Conservation (phyloP, 2,888 invertebrate genomes). For the Theretra japonica region DNA sequence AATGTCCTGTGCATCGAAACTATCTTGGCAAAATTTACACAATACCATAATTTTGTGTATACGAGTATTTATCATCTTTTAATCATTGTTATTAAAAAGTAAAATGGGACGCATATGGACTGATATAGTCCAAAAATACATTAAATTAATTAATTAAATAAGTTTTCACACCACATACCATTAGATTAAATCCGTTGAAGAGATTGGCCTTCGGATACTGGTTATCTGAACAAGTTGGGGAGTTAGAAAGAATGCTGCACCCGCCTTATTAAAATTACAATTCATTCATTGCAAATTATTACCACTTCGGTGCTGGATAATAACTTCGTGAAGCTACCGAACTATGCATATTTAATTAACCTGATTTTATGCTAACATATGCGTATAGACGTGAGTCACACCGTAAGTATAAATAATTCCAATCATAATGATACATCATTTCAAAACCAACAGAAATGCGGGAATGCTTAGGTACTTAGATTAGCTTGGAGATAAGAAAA, state of each 20-base stretch:
- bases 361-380: neutral
- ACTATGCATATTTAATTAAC: neutral
- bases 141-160: neutral
- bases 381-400: neutral
- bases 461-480: too few species aligned
- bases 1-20: too few species aligned
- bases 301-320: neutral
- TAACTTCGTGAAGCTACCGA: neutral
- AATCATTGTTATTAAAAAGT: neutral
- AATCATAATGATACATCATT: too few species aligned
- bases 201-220: slow-evolving; percentile 41
- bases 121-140: too few species aligned
- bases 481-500: too few species aligned
- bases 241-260: slow-evolving; percentile 54
- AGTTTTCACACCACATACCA: neutral
- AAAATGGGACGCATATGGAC: too few species aligned
- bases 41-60: too few species aligned
- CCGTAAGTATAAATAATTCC: neutral
- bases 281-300: slow-evolving; percentile 42
- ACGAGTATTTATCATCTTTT: too few species aligned
- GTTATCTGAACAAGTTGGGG: slow-evolving; percentile 49
- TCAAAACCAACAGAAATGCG: neutral
- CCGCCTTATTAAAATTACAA: slow-evolving; percentile 44
- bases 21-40: too few species aligned
- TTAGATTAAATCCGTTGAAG: slow-evolving; percentile 38